These are phyloP conservation scores for Gadopsis bispinosus DNA, from an alignment of 2,797 vertebrate genomes.

Conservation along the genomic window DNA sequence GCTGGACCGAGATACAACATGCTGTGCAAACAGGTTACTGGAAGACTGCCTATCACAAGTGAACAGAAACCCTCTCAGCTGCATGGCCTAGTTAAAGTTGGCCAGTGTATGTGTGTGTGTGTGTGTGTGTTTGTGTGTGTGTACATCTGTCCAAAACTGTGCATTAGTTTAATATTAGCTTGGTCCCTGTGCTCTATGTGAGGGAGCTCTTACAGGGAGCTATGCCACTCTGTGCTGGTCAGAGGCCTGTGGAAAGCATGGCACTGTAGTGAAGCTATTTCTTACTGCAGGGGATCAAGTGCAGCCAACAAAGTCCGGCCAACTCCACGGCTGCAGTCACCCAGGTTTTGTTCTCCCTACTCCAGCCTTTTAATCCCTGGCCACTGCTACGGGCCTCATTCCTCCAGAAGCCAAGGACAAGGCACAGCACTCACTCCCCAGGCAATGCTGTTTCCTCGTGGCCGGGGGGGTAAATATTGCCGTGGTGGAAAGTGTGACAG, in stretches of 20 bases:
- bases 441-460: conserved; percentile 14
- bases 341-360: conserved; percentile 28
- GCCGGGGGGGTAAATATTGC: conserved; percentile 26
- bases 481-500: not conserved
- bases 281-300: conserved; percentile 32
- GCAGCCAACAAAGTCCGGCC: conserved; percentile 45
- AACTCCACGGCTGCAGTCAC: conserved; percentile 27
- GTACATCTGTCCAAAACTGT: conserved; percentile 32
- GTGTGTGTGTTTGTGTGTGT: not conserved
- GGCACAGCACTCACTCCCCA: conserved; percentile 11
- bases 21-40: conserved; percentile 66
- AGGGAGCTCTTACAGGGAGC: conserved; percentile 25
- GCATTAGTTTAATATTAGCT: conserved; percentile 48
- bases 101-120: not conserved
- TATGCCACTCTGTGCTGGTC: conserved; percentile 44
- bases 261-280: conserved; percentile 58
- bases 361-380: conserved; percentile 58
- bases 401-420: conserved; percentile 52
- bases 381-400: conserved; percentile 62
- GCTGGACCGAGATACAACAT: conserved; percentile 54
- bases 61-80: conserved; percentile 68
- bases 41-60: conserved; percentile 74
- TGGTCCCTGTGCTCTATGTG: conserved; percentile 26
- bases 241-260: conserved; percentile 37
- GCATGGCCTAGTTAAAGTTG: conserved; percentile 57